Evolutionary conservation across 1,140 invertebrate genomes (phyloP).

Genomic region (Nephila pilipes): DNA sequence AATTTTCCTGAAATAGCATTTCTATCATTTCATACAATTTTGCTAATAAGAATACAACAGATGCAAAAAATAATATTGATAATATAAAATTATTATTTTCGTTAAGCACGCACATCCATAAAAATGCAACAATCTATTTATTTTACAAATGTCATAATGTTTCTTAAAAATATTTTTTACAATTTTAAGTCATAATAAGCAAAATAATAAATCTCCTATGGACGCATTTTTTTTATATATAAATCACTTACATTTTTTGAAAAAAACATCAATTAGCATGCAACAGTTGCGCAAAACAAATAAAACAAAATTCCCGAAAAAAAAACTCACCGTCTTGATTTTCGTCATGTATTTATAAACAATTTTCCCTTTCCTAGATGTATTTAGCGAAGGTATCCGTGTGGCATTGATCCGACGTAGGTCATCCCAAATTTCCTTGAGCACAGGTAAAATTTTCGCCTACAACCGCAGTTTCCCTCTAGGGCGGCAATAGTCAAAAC

Average conservation of each 20-base stretch:
- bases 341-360: neutral
- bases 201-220: no score
- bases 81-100: no score
- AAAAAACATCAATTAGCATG: neutral
- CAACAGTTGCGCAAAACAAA: constrained; percentile 13
- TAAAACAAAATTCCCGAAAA: neutral
- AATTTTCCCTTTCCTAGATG: neutral
- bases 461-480: constrained; percentile 13
- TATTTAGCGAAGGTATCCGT: constrained; percentile 14
- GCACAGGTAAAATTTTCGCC: constrained; percentile 52
- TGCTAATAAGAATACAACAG: no score
- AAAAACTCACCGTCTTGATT: constrained; percentile 28
- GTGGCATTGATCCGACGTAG: neutral
- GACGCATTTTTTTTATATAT: no score
- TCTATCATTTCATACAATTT: no score
- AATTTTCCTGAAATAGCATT: no score
- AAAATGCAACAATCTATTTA: no score
- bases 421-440: constrained; percentile 13
- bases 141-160: no score
- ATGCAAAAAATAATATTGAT: no score
- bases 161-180: no score
- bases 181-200: no score
- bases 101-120: no score
- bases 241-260: neutral
- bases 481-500: constrained; percentile 10